Base-by-base conservation (phyloP, 2,113 vertebrate genomes). In the Syngnathus typhle region DNA sequence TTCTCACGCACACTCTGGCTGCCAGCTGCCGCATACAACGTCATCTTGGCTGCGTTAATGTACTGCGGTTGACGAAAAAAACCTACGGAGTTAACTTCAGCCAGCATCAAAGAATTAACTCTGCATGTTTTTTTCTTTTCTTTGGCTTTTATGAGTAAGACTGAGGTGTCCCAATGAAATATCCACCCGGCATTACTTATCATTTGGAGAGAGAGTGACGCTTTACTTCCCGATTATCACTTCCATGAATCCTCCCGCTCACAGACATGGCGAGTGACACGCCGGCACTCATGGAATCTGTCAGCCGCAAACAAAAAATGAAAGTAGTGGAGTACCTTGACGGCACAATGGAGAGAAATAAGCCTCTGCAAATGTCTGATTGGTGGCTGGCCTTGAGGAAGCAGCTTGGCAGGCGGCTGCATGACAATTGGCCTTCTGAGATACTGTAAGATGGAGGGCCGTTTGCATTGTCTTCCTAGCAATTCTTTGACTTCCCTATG, bases 401-500 rank as follows among this genome's bases (percentile, higher is more conserved):
- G 46, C 62, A 49, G 67, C 68, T 70, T 81, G 73, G 73, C 80
- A 71, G 61, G 70, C 70, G 43, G 47, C 60, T 64, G 81, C 78
- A 85, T 82, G 83, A 88, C 85, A 85, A 78, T 81, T 78, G 73
- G 27, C 4, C 78, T 82, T 82, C 84, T 72, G 69, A 71, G 87
- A 85, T 88, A 58, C 27, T 36, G 55, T 58, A 82, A 90, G 87
- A 87, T 80, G 74, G 73, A 86, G 69, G 73, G 79, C 78, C 79
- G 54, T 78, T 84, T 77, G 87, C 82, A 84, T 88, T 90, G 87
- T 91, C 79, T 84, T 71, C 47, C 8, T 58, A 61, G 78, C 77
- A 65, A 89, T 89, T 88, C 85, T 83, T 78, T 84, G 82, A 91
- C 85, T 89, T 80, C 72, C 71, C 84, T 88, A 88, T 90, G 86